Conservation (phyloP, 1,140 invertebrate species). For the Zaprionus nigranus region DNA sequence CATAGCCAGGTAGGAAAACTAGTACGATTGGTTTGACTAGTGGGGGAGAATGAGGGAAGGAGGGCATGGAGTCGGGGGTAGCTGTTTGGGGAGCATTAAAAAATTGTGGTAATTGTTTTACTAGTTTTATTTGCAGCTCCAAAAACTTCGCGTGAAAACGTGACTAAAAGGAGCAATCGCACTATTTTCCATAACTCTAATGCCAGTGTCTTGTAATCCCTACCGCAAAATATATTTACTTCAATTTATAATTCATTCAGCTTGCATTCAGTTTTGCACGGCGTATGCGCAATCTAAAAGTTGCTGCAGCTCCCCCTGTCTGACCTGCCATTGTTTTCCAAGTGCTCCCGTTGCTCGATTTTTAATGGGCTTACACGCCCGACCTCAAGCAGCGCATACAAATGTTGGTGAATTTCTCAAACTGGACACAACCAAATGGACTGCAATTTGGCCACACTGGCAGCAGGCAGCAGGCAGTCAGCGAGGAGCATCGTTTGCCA, state of each 20-base stretch:
- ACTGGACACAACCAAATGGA: constrained; percentile 44
- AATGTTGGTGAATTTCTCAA: constrained; percentile 49
- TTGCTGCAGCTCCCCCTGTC: not conserved
- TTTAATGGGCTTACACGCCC: constrained; percentile 40
- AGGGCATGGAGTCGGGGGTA: not conserved
- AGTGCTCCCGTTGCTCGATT: constrained; percentile 20
- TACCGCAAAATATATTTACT: constrained; percentile 50
- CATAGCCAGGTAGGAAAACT: constrained; percentile 9
- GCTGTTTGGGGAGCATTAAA: constrained; percentile 19
- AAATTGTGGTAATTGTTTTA: constrained; percentile 43
- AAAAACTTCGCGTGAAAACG: constrained; percentile 23
- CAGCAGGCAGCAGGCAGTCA: too few relatives aligned
- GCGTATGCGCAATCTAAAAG: constrained; percentile 36
- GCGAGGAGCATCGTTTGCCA: not conserved
- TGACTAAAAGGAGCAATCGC: constrained; percentile 37
- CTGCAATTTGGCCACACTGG: constrained; percentile 38
- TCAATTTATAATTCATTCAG: constrained; percentile 51
- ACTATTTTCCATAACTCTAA: constrained; percentile 37
- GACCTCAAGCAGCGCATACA: constrained; percentile 45
- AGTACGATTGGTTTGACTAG: constrained; percentile 3
- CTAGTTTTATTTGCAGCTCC: constrained; percentile 16
- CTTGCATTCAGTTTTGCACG: not conserved
- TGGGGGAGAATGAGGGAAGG: not conserved
- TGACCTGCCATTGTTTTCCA: constrained; percentile 40
- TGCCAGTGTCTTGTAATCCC: constrained; percentile 29